phyloP scores from a whole-genome alignment of 2,888 invertebrate species.

The Augiades crinisus region DNA sequence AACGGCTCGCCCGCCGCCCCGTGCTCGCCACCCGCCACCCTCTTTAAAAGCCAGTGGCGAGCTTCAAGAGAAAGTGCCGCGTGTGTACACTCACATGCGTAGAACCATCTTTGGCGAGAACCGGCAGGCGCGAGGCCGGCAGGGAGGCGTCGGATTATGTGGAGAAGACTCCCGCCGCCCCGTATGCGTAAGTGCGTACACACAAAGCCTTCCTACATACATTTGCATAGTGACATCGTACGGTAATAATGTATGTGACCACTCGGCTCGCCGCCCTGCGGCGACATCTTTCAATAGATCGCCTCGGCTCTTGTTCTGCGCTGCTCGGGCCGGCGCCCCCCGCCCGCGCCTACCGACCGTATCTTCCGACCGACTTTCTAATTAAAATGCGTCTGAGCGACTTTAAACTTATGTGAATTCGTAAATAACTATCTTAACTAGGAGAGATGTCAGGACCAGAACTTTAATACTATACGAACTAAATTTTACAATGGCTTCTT shows the following conservation, averaged over 20 bases:
- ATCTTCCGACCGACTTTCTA: slow-evolving; percentile 41
- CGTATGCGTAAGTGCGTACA: slow-evolving; percentile 79
- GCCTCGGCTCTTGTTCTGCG: slow-evolving; percentile 39
- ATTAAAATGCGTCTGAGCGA: slow-evolving; percentile 50
- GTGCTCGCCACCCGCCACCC: slow-evolving; percentile 63
- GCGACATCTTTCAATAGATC: slow-evolving; percentile 73
- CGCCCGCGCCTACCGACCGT: slow-evolving; percentile 35
- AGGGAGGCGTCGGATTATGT: slow-evolving; percentile 66
- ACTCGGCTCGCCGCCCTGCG: slow-evolving; percentile 64
- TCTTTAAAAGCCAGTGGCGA: slow-evolving; percentile 82
- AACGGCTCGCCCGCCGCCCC: slow-evolving; percentile 48
- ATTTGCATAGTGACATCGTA: slow-evolving; percentile 81
- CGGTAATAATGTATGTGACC: slow-evolving; percentile 81
- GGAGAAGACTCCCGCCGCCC: slow-evolving; percentile 66
- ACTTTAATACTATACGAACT: neutral
- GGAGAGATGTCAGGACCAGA: neutral
- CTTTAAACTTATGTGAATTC: slow-evolving; percentile 22
- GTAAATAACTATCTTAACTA: slow-evolving; percentile 6
- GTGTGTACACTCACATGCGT: slow-evolving; percentile 79
- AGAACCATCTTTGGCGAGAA: slow-evolving; percentile 72
- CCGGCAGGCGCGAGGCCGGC: slow-evolving; percentile 55
- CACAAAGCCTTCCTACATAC: slow-evolving; percentile 73
- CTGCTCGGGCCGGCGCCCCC: slow-evolving; percentile 37
- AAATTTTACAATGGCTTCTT: neutral
- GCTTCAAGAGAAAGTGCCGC: slow-evolving; percentile 83